Evolutionary conservation across 92 coral and sea anemone genomes (phyloP), one percentile per base, ranked within the genome.

Genomic region (Scolanthus callimorphus): DNA sequence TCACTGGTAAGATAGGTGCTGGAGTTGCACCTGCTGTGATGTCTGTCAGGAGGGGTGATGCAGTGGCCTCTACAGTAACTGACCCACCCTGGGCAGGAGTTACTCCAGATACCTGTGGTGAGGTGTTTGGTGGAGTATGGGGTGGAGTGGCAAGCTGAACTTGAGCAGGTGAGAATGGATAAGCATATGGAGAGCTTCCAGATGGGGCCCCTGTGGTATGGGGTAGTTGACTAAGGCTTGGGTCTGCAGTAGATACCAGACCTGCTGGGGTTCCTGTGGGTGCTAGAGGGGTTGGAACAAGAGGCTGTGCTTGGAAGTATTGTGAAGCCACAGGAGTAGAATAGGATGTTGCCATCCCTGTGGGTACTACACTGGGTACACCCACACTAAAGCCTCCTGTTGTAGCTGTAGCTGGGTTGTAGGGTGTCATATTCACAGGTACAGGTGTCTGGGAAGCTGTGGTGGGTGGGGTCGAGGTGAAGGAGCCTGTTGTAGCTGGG

Each of bases 1-100:
- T 48, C 58, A n/a, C n/a, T 3, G 89, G 83, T 25, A 76, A 57
- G 28, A 82, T 22, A 20, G 94, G 82, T 13, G 97, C 76, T 2
- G 92, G 99, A 4, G 82, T 84, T 19, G 99, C 99, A 0, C 99
- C 99, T 3, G 88, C 96, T 0, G 99, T 94, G 49, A 94, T 94
- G 56, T 94, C 99, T 0, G 78, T 82, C 31, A 78, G 58, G 29
- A 94, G 73, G 0, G 96, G 99, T 4, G 95, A 11, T 34, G 99
- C 87, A 1, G 79, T 94, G 9, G 99, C 95, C 8, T 88, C 88
- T 29, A 92, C 81, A 23, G 96, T 94, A 44, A 71, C 56, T 17
- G 65, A 51, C 0, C 75, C 39, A 12, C 75, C 57, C 15, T 37
- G 62, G 17, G 27, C 23, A 24, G 43, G 43, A 34, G 43, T 6